phyloP scores from a whole-genome alignment of 2,113 vertebrate genomes.

The cat (Felis catus) region F.catus_Fca126_mat1.0 CM031419.1:148413001-148413500 shows the following conservation, averaged over 20 bases:
- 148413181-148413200: neutral
- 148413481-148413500: neutral
- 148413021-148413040: neutral
- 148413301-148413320: neutral
- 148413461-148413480: neutral
- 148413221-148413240: neutral
- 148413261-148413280: neutral
- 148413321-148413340: neutral
- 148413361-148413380: rapidly evolving
- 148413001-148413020: neutral
- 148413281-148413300: neutral
- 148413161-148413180: no score
- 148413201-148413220: neutral
- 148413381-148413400: rapidly evolving
- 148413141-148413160: neutral
- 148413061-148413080: neutral
- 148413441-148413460: neutral
- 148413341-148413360: neutral
- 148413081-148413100: neutral
- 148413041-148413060: neutral
- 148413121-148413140: neutral
- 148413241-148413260: neutral
- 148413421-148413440: neutral
- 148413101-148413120: neutral
- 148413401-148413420: neutral